phyloP scores from a whole-genome alignment of 1,140 invertebrate species.

The Drosophila sp. region DNA sequence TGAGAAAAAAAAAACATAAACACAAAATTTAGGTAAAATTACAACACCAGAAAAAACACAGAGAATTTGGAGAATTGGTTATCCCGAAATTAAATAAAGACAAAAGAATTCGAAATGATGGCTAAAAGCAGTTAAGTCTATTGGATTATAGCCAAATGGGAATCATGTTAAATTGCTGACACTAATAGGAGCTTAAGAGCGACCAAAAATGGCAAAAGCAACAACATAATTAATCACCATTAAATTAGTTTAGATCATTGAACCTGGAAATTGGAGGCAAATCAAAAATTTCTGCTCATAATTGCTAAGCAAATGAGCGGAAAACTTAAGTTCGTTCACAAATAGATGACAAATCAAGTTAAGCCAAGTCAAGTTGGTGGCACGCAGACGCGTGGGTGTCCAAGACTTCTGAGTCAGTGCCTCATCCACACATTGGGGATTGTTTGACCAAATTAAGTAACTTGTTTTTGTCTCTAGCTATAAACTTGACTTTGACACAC shows the following conservation, averaged over 20 bases:
- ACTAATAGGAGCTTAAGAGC: constrained; percentile 41
- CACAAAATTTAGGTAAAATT: constrained; percentile 22
- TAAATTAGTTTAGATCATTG: constrained; percentile 40
- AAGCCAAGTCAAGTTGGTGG: constrained; percentile 11
- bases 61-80: neutral
- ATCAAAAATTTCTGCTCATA: neutral
- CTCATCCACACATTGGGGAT: neutral
- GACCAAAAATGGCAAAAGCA: constrained; percentile 39
- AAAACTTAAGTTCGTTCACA: neutral
- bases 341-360: constrained; percentile 2
- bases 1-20: constrained; percentile 2
- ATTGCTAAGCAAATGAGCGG: neutral
- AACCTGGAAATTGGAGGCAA: constrained; percentile 45
- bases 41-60: constrained; percentile 14
- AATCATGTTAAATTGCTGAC: constrained; percentile 35
- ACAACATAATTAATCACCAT: constrained; percentile 17
- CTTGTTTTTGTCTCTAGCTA: constrained; percentile 14
- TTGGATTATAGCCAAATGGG: constrained; percentile 13
- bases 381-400: constrained; percentile 39
- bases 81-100: neutral
- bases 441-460: constrained; percentile 40
- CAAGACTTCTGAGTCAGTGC: constrained; percentile 27
- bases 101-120: neutral
- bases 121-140: constrained; percentile 2
- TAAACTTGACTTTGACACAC: constrained; percentile 54